phyloP scores from a whole-genome alignment of 35 echinoderm and acorn worm genomes.

The Chiridota heheva region DNA sequence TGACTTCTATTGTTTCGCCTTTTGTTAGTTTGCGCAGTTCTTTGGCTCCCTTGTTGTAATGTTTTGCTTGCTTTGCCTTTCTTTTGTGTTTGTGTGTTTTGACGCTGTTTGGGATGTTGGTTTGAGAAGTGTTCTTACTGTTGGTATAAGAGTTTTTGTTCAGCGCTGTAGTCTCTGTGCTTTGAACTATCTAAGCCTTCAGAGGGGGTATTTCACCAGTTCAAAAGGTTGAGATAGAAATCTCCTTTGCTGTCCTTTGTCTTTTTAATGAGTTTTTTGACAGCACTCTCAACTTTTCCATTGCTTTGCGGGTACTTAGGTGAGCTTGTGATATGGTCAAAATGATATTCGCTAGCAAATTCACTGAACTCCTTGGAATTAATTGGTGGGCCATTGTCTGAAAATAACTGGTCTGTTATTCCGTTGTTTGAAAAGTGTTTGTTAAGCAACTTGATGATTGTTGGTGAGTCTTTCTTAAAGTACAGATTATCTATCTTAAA shows the following conservation, averaged over 20 bases:
- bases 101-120: background rate
- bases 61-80: background rate
- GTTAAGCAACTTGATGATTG: background rate
- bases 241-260: background rate
- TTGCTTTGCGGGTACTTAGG: slow-evolving; percentile 10
- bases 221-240: slow-evolving; percentile 6
- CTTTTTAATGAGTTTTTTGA: slow-evolving; percentile 19
- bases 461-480: background rate
- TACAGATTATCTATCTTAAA: slow-evolving; percentile 4
- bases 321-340: slow-evolving; percentile 3
- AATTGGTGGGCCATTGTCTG: slow-evolving; percentile 38
- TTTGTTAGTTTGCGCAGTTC: background rate
- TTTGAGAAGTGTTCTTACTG: background rate
- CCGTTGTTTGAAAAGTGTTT: background rate
- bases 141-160: slow-evolving; percentile 34
- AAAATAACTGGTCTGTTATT: background rate
- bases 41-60: background rate
- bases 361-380: background rate
- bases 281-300: slow-evolving; percentile 26
- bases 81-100: slow-evolving; percentile 3
- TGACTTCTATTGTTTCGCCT: slow-evolving; percentile 14
- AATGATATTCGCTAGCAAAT: slow-evolving; percentile 1
- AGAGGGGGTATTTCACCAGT: slow-evolving; percentile 34
- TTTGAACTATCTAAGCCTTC: slow-evolving; percentile 19
- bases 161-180: background rate